phyloP scores from a whole-genome alignment of 1,140 invertebrate species.

The Bombus soroeensis region DNA sequence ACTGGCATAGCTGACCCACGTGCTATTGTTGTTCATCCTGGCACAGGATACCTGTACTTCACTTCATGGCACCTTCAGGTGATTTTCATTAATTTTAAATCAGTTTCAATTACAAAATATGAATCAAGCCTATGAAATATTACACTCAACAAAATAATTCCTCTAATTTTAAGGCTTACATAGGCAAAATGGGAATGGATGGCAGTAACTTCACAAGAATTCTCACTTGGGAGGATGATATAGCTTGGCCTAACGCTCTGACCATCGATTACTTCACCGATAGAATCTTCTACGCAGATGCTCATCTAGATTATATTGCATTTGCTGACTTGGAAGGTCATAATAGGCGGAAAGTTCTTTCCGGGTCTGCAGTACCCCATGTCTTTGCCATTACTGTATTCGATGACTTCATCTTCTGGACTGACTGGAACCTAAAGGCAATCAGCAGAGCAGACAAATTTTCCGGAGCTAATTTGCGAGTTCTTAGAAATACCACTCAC shows the following conservation, averaged over 20 bases:
- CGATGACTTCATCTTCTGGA: constrained; percentile 98
- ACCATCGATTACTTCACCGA: constrained; percentile 99
- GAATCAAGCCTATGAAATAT: background rate
- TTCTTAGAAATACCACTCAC: constrained; percentile 95
- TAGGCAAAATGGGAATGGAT: constrained; percentile 99
- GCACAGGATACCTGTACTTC: constrained; percentile 96
- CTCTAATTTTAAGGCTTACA: constrained; percentile 89
- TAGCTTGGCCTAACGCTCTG: constrained; percentile 99
- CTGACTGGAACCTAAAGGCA: constrained; percentile 98
- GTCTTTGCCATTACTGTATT: constrained; percentile 97
- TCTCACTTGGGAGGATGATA: constrained; percentile 95
- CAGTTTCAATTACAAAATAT: background rate
- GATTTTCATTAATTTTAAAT: constrained; percentile 1
- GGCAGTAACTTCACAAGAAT: constrained; percentile 95
- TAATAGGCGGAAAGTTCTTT: constrained; percentile 91
- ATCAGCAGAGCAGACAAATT: constrained; percentile 94
- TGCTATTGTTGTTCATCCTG: constrained; percentile 97
- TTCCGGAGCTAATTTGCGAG: constrained; percentile 89
- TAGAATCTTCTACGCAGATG: constrained; percentile 98
- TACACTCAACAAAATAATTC: constrained; percentile 1
- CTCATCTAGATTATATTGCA: constrained; percentile 98
- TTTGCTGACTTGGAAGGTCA: constrained; percentile 95
- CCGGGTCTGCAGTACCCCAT: constrained; percentile 92
- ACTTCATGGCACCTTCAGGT: constrained; percentile 96
- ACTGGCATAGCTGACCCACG: constrained; percentile 95